Conservation (phyloP, 2,888 invertebrate genomes). For the Diachrysia chrysitis region DNA sequence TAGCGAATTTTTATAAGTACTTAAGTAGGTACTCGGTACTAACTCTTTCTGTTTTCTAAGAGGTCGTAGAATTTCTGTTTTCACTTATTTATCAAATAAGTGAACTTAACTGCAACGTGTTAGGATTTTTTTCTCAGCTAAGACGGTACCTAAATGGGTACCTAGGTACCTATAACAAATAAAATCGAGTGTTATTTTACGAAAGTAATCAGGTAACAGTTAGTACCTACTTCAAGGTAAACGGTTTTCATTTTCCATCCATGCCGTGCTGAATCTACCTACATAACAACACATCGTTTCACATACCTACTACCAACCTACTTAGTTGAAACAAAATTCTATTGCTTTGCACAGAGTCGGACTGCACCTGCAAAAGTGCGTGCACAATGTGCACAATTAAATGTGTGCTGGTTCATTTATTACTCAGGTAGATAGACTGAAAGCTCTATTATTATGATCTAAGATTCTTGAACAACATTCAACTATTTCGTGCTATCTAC, state of each 20-base stretch:
- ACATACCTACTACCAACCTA: neutral
- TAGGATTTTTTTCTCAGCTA: neutral
- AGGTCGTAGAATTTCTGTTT: too few relatives aligned
- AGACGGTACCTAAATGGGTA: too few relatives aligned
- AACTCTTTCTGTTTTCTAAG: too few relatives aligned
- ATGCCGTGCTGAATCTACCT: neutral
- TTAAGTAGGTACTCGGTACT: too few relatives aligned
- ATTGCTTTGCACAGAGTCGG: neutral
- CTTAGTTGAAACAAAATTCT: neutral
- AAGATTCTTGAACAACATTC: too few relatives aligned
- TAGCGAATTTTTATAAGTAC: too few relatives aligned
- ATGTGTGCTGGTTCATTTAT: neutral
- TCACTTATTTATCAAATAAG: neutral
- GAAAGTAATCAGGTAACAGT: neutral
- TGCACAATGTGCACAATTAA: too few relatives aligned
- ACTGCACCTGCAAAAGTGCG: neutral
- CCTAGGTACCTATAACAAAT: neutral
- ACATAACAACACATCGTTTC: neutral
- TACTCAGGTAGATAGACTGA: too few relatives aligned
- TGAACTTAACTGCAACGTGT: neutral
- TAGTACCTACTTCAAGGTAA: neutral
- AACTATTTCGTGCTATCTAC: neutral
- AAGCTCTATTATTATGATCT: too few relatives aligned
- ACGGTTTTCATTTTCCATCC: slow-evolving; percentile 1
- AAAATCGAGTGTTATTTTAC: neutral